Percentiles rank a stretch among this genome's conserved stretches.
These are phyloP conservation scores for Thamnaconus septentrionalis DNA, from an alignment of 2,113 vertebrate species.

Conservation along the genomic window DNA sequence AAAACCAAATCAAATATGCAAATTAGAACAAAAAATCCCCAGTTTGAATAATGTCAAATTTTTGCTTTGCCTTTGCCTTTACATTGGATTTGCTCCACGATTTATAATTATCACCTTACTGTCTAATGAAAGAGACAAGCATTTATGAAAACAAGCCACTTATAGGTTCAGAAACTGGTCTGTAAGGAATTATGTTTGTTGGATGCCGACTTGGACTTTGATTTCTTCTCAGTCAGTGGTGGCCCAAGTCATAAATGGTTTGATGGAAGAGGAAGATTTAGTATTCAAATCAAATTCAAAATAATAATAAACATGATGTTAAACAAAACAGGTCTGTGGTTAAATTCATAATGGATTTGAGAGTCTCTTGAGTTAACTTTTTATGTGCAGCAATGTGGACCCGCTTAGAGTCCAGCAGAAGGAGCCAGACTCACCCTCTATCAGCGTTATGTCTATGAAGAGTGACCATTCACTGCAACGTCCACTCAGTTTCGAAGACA, in stretches of 20 bases:
- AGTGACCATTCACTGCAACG: neutral
- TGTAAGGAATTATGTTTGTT: neutral
- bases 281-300: too few species aligned
- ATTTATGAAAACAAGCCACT: too few species aligned
- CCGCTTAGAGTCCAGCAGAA: neutral
- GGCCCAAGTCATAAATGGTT: too few species aligned
- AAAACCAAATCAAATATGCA: too few species aligned
- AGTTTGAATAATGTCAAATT: too few species aligned
- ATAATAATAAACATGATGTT: too few species aligned
- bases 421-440: neutral
- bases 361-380: too few species aligned
- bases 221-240: neutral
- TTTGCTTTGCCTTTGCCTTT: neutral
- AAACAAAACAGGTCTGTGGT: too few species aligned
- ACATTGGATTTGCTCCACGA: neutral
- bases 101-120: too few species aligned
- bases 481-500: constrained; percentile 6
- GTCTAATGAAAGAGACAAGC: neutral
- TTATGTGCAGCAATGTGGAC: neutral
- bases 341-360: too few species aligned
- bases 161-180: neutral
- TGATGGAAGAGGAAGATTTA: too few species aligned
- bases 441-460: neutral
- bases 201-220: neutral
- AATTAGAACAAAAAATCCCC: too few species aligned